Base-by-base conservation (phyloP, 2,797 vertebrate genomes). In the Glyptemys insculpta region DNA sequence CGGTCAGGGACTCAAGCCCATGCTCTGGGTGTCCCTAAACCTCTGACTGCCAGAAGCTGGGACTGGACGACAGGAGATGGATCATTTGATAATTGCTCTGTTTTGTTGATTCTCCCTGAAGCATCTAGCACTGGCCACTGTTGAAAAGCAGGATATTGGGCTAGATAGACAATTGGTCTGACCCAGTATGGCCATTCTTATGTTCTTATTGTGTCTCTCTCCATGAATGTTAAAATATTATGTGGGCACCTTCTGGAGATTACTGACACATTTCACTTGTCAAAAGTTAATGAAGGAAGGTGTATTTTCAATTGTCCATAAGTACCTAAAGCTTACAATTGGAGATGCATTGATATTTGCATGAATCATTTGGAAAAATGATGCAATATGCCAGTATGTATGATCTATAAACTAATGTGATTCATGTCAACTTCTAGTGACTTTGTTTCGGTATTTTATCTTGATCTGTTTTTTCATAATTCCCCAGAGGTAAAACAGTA, bases 171-270 rank as follows among this genome's bases (percentile, higher is more conserved):
- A 18, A 19, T 68, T 68, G n/a, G 34, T n/a, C 65, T 68, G 65
- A 68, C 4, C 18, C 65, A 37, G 16, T n/a, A 11, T 21, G n/a
- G n/a, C 65, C 65, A 19, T 65, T n/a, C 62, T 65, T 65, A n/a
- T n/a, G 18, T 68, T 68, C 18, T 21, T 37, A 37, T 37, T 68
- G 18, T 62, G 15, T n/a, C 8, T 65, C 62, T 90, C 29, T 86
- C 83, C 52, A 2, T 65, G 41, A 21, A 68, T 37, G 18, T 62
- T 62, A 62, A 62, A 62, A 68, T 23, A 27, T 89, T 53, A 65
- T 87, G 53, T 31, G 83, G 47, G 41, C 74, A 27, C 76, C 94
- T 92, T 91, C 68, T 62, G 92, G 76, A 82, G 68, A 79, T 56
- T 88, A n/a, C 74, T 12, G 86, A 85, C 62, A n/a, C 5, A 18